phyloP scores from a whole-genome alignment of 2,888 invertebrate species.

The Ephialtes manifestator region DNA sequence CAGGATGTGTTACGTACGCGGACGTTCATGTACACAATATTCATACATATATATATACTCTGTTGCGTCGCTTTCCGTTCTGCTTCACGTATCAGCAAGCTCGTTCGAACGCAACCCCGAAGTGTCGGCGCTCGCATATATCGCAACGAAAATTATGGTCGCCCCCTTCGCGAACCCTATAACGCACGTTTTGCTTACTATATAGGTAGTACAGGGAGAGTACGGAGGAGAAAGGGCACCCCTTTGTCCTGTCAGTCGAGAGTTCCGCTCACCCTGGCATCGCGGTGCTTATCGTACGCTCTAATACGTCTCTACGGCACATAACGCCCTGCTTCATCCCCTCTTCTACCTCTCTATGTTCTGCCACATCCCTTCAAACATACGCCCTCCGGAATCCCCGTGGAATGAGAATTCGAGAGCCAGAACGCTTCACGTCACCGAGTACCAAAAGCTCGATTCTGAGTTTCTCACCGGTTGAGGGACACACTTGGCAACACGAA shows the following conservation, averaged over 20 bases:
- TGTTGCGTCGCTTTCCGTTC: slow-evolving; percentile 60
- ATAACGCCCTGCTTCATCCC: slow-evolving; percentile 58
- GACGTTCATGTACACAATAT: slow-evolving; percentile 32
- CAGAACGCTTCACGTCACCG: slow-evolving; percentile 44
- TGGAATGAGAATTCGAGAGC: slow-evolving; percentile 66
- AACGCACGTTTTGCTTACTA: slow-evolving; percentile 22
- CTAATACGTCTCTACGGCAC: slow-evolving; percentile 73
- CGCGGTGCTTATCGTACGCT: slow-evolving; percentile 75
- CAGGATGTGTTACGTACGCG: slow-evolving; percentile 32
- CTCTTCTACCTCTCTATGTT: slow-evolving; percentile 37
- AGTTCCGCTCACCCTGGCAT: slow-evolving; percentile 74
- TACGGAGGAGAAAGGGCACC: slow-evolving; percentile 57
- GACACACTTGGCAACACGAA: slow-evolving; percentile 66
- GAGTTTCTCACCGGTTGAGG: slow-evolving; percentile 45
- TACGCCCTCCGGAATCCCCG: slow-evolving; percentile 6
- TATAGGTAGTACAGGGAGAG: slow-evolving; percentile 15
- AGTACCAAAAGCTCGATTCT: slow-evolving; percentile 46
- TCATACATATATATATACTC: slow-evolving; percentile 9
- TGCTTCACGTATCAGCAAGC: slow-evolving; percentile 62
- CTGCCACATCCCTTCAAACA: slow-evolving; percentile 46
- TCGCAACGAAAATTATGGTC: slow-evolving; percentile 80
- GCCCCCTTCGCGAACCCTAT: slow-evolving; percentile 53
- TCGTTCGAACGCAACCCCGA: slow-evolving; percentile 52
- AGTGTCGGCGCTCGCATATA: slow-evolving; percentile 67
- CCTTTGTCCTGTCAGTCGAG: slow-evolving; percentile 73